Evolutionary conservation across 2,113 vertebrate genomes (phyloP).

Genomic region (Phocoena sinus): DNA sequence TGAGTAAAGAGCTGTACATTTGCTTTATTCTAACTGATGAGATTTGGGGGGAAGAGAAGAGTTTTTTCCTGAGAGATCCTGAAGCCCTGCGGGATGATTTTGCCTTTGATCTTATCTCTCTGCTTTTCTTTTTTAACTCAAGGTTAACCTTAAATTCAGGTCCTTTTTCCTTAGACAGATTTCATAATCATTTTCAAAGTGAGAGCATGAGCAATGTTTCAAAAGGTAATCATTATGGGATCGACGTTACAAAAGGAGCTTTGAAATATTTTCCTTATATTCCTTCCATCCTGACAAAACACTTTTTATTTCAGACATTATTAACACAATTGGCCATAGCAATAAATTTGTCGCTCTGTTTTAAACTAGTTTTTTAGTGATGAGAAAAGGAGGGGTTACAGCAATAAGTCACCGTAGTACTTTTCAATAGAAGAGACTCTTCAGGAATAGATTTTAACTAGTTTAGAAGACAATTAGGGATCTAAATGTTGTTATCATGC

Average conservation of each 20-base stretch:
- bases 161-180: not conserved
- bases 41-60: constrained; percentile 3
- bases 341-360: not conserved
- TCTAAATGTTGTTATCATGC: not conserved
- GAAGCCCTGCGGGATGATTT: not conserved
- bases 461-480: not conserved
- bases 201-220: not conserved
- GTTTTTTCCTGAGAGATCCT: constrained; percentile 23
- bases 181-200: constrained; percentile 35
- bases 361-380: not conserved
- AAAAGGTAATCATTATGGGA: not conserved
- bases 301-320: not conserved
- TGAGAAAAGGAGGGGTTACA: not conserved
- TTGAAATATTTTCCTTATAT: not conserved
- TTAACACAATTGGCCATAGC: not conserved
- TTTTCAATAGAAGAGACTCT: not conserved
- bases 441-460: not conserved
- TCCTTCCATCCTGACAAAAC: not conserved
- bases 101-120: constrained; percentile 50
- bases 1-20: constrained; percentile 32
- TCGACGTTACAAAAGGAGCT: not conserved
- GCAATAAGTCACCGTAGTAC: not conserved
- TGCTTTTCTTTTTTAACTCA: constrained; percentile 48
- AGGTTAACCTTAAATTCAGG: constrained; percentile 28
- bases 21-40: constrained; percentile 18